Evolutionary conservation across 2,888 invertebrate genomes (phyloP).

Genomic region (Glyphotaelius pellucidus): DNA sequence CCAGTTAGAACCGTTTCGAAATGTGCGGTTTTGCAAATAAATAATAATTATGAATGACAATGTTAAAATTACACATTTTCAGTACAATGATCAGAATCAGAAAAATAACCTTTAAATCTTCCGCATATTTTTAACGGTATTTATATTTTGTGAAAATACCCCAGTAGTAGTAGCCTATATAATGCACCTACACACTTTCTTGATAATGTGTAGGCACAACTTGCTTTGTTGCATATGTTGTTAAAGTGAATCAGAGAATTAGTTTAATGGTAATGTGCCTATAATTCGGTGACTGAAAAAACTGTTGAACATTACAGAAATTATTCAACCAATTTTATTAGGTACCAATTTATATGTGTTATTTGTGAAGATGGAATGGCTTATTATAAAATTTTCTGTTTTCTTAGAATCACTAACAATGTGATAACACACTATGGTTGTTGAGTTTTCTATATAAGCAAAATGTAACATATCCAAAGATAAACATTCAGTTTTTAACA

Average conservation of each 20-base stretch:
- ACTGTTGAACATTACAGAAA: background rate
- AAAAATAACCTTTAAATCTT: too few relatives aligned
- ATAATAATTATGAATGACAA: too few relatives aligned
- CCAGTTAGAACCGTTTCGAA: too few relatives aligned
- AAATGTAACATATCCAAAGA: too few relatives aligned
- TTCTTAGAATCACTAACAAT: background rate
- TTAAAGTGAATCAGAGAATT: background rate
- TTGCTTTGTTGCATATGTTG: background rate
- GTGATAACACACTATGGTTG: background rate
- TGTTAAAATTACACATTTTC: too few relatives aligned
- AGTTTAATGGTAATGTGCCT: background rate
- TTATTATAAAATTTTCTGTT: background rate
- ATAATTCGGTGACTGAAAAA: background rate
- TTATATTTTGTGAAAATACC: too few relatives aligned
- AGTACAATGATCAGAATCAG: too few relatives aligned
- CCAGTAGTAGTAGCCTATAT: too few relatives aligned
- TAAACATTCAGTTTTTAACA: too few relatives aligned
- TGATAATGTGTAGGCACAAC: background rate
- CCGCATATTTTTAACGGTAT: too few relatives aligned
- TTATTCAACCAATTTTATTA: background rate
- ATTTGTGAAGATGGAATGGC: background rate
- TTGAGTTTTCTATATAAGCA: background rate
- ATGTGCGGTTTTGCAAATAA: too few relatives aligned
- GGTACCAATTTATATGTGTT: background rate
- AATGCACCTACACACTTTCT: background rate